Percentiles rank a stretch among this genome's conserved stretches.
These are phyloP conservation scores for Eunapius fragilis DNA, from an alignment of 37 sponge, comb jelly and placozoan species.

Conservation along the genomic window DNA sequence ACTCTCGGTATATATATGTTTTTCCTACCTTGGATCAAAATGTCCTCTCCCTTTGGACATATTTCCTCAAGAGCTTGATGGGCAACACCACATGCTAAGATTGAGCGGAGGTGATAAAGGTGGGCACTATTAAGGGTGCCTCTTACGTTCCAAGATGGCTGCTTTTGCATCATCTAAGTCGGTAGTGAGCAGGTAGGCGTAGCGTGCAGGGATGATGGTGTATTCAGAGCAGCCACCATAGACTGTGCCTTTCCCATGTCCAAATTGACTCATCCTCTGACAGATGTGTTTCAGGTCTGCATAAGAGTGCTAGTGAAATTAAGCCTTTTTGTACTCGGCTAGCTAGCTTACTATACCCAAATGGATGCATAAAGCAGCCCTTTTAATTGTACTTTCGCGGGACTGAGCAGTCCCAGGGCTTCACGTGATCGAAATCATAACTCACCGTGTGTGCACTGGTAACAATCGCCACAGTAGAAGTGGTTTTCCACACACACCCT, in stretches of 20 bases:
- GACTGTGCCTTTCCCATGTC: slow-evolving; percentile 88
- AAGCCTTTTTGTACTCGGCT: too few relatives aligned
- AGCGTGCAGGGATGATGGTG: slow-evolving; percentile 80
- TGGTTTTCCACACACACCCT: slow-evolving; percentile 94
- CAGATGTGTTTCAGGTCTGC: slow-evolving; percentile 85
- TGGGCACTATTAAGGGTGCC: background rate
- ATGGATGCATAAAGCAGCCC: too few relatives aligned
- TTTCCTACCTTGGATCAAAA: slow-evolving; percentile 76
- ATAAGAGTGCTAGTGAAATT: background rate
- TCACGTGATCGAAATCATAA: too few relatives aligned
- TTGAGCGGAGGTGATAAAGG: background rate
- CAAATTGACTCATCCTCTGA: slow-evolving; percentile 89
- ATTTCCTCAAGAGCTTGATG: slow-evolving; percentile 89
- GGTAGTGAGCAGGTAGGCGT: slow-evolving; percentile 82
- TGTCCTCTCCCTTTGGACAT: slow-evolving; percentile 68
- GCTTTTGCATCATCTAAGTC: slow-evolving; percentile 71
- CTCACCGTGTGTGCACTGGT: slow-evolving; percentile 88
- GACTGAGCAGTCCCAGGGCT: too few relatives aligned
- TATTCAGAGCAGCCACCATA: slow-evolving; percentile 93
- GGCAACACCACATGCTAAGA: slow-evolving; percentile 88
- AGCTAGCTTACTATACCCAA: too few relatives aligned
- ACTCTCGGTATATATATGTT: too few relatives aligned
- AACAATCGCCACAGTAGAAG: slow-evolving; percentile 93
- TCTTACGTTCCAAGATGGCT: slow-evolving; percentile 86
- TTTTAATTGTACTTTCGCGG: too few relatives aligned